These are phyloP conservation scores for Cyphomyrus discorhynchus DNA, from an alignment of 2,113 vertebrate species.

Conservation along the genomic window DNA sequence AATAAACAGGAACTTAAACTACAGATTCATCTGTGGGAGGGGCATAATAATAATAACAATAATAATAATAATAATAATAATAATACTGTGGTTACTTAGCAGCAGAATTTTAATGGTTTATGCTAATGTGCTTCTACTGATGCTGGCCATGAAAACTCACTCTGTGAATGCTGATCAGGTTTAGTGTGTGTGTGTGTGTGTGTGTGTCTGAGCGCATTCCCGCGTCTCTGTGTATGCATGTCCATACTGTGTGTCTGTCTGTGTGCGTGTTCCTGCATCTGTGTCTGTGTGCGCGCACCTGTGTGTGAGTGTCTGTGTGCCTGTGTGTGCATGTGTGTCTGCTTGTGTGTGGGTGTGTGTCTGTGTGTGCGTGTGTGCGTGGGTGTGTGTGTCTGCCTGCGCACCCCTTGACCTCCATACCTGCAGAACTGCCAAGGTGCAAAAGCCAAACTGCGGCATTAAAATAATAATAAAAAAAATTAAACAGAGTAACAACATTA, in stretches of 20 bases:
- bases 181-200: slow-evolving; percentile 5
- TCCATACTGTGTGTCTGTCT: not conserved
- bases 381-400: not conserved
- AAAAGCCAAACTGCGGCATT: not conserved
- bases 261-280: not conserved
- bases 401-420: slow-evolving; percentile 49
- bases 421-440: slow-evolving; percentile 17
- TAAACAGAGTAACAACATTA: not conserved
- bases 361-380: not conserved
- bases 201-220: not conserved
- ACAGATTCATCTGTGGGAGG: not conserved
- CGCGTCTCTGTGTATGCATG: no score
- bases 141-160: slow-evolving; percentile 57
- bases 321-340: not conserved
- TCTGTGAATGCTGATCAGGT: slow-evolving; percentile 64
- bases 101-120: slow-evolving; percentile 32
- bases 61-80: not conserved
- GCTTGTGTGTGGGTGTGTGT: not conserved
- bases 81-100: not conserved
- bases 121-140: slow-evolving; percentile 55
- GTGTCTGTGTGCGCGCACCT: not conserved
- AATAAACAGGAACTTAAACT: not conserved
- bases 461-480: not conserved
- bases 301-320: not conserved
- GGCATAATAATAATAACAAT: not conserved